Percentiles rank a stretch among this genome's conserved stretches.
These are phyloP conservation scores for Junonia oenone DNA, from an alignment of 2,888 invertebrate species.

Conservation along the genomic window DNA sequence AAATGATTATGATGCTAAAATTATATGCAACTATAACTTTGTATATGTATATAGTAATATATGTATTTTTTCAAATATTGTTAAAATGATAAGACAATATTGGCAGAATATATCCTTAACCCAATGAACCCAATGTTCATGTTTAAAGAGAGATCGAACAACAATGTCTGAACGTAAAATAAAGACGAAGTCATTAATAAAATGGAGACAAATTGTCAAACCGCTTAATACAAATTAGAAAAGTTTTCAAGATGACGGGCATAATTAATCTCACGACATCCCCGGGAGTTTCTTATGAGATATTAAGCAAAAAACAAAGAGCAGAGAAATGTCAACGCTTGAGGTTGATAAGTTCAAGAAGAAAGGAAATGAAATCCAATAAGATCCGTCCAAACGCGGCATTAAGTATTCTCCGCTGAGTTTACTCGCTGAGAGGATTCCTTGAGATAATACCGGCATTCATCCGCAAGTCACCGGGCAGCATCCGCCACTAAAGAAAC, in stretches of 20 bases:
- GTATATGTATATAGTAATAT: no score
- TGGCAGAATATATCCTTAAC: not conserved
- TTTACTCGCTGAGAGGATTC: slow-evolving; percentile 3
- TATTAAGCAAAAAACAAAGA: not conserved
- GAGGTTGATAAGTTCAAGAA: slow-evolving; percentile 3
- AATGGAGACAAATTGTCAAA: not conserved
- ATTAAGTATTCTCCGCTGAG: slow-evolving; percentile 16
- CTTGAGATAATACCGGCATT: slow-evolving; percentile 7
- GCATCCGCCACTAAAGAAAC: not conserved
- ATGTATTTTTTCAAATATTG: no score
- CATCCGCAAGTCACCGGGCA: no score
- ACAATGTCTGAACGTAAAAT: not conserved
- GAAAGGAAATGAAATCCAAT: slow-evolving; percentile 21
- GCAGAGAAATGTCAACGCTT: not conserved
- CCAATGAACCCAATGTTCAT: not conserved
- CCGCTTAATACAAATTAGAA: not conserved
- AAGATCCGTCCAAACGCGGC: slow-evolving; percentile 19
- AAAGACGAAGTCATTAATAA: not conserved
- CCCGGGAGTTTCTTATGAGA: not conserved
- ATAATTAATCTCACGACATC: not conserved
- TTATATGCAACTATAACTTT: no score
- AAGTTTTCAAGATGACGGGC: not conserved
- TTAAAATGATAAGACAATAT: no score
- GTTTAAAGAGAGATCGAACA: no score
- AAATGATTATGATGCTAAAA: no score